Evolutionary conservation across 2,888 invertebrate genomes (phyloP).

Genomic region (Mycalesis mineus): DNA sequence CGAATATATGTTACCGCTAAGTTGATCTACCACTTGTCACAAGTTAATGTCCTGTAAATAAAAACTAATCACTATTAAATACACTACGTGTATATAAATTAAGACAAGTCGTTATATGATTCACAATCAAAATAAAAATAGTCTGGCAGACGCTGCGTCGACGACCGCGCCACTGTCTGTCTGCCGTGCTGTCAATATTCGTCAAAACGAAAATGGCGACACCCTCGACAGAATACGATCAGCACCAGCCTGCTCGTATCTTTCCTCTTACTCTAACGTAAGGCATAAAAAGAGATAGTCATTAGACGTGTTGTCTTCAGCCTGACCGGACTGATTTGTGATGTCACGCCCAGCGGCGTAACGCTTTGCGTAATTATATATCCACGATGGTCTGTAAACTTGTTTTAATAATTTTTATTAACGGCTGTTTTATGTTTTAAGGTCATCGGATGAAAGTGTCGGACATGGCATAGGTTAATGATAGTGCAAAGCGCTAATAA

Average conservation of each 20-base stretch:
- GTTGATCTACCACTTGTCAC: conserved; percentile 58
- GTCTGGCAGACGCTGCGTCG: conserved; percentile 72
- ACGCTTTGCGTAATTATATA: conserved; percentile 77
- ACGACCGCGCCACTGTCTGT: conserved; percentile 75
- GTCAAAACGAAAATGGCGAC: conserved; percentile 86
- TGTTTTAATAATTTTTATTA: conserved; percentile 74
- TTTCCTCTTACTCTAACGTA: conserved; percentile 43
- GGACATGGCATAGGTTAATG: conserved; percentile 59
- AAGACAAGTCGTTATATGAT: conserved; percentile 61
- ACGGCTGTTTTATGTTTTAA: conserved; percentile 58
- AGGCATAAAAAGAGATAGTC: conserved; percentile 45
- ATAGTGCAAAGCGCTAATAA: conserved; percentile 46
- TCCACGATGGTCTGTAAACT: conserved; percentile 68
- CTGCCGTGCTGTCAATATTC: conserved; percentile 84
- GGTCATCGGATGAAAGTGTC: conserved; percentile 66
- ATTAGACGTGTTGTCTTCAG: conserved; percentile 67
- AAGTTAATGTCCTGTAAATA: conserved; percentile 49
- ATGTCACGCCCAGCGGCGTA: conserved; percentile 79
- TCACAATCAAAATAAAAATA: conserved; percentile 78
- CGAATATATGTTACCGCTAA: conserved; percentile 52
- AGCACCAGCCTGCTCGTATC: conserved; percentile 59
- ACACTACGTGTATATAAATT: conserved; percentile 38
- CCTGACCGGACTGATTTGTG: conserved; percentile 73
- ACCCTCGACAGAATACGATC: conserved; percentile 79
- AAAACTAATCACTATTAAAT: conserved; percentile 45